Evolutionary conservation across 1,140 invertebrate genomes (phyloP).

Genomic region (Liolophura sinensis): DNA sequence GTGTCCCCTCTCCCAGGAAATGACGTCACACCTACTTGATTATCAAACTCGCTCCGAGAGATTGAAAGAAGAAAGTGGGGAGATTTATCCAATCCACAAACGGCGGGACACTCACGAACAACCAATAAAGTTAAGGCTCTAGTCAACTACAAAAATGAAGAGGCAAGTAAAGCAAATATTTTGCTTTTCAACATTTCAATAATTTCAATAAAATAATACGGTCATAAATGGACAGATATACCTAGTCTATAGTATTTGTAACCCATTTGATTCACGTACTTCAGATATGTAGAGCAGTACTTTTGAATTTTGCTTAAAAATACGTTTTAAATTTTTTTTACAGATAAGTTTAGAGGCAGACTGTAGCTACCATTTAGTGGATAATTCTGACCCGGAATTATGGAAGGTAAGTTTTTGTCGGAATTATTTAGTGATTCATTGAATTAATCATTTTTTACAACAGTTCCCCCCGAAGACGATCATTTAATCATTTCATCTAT

Average conservation of each 20-base stretch:
- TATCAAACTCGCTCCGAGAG: constrained; percentile 37
- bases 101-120: constrained; percentile 33
- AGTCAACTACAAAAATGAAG: constrained; percentile 40
- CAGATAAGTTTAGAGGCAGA: constrained; percentile 32
- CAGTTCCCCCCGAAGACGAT: too few relatives aligned
- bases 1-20: constrained; percentile 26
- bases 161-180: constrained; percentile 26
- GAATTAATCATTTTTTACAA: too few relatives aligned
- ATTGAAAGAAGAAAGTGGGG: constrained; percentile 27
- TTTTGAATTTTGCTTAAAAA: too few relatives aligned
- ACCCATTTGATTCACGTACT: background rate
- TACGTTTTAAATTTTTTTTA: too few relatives aligned
- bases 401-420: constrained; percentile 34
- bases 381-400: constrained; percentile 40
- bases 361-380: constrained; percentile 34
- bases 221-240: too few relatives aligned
- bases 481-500: too few relatives aligned
- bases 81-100: constrained; percentile 41
- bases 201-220: too few relatives aligned
- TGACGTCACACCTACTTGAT: constrained; percentile 38
- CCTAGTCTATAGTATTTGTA: too few relatives aligned
- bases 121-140: constrained; percentile 40
- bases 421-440: too few relatives aligned
- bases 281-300: background rate
- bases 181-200: too few relatives aligned